Base-by-base conservation (phyloP, 2,888 invertebrate genomes). In the Pyrochroa serraticornis region DNA sequence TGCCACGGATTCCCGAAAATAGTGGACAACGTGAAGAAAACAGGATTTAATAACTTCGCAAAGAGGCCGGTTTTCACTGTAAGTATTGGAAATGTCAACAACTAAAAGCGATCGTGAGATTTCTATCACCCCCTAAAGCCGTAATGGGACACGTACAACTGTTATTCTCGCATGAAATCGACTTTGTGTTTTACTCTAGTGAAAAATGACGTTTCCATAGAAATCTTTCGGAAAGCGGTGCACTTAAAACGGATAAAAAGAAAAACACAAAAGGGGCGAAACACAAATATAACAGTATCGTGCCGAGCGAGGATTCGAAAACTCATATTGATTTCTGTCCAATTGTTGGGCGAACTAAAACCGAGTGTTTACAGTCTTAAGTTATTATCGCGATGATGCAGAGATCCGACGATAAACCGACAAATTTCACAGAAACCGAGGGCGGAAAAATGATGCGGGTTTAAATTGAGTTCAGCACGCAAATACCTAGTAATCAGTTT, bases 371-470 rank as follows among this genome's bases (percentile, higher is more conserved):
- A 44, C 50, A 53, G 41, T 53, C 46, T 46, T 53, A 53, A 53
- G 53, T 52, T 52, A 52, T 53, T 53, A 53, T 53, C 53, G 46
- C 53, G 53, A 53, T 53, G 41, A 39, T 46, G 53, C 31, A 44
- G 9, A 53, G 53, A 53, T 53, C 46, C 34, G 30, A 46, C 46
- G 53, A 53, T 53, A 53, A 53, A 53, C 53, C 53, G 53, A 53
- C 53, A 53, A 53, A 53, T 45, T 53, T 46, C 53, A 42, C 46
- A 41, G 53, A 46, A 46, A 53, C 37, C 38, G 45, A 41, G 46
- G 53, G 41, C 39, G 46, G 45, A 53, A 53, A 52, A 53, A 53
- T 46, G 22, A 22, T 22, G 35, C 38, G 42, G 38, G 46, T 35
- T 39, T 53, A 53, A 53, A 13, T 46, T 39, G 34, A 41, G 39